Percentiles rank a stretch among this genome's conserved stretches.
Evolutionary conservation across 2,113 vertebrate species (phyloP).

Genomic region (Phrynocephalus versicolor): DNA sequence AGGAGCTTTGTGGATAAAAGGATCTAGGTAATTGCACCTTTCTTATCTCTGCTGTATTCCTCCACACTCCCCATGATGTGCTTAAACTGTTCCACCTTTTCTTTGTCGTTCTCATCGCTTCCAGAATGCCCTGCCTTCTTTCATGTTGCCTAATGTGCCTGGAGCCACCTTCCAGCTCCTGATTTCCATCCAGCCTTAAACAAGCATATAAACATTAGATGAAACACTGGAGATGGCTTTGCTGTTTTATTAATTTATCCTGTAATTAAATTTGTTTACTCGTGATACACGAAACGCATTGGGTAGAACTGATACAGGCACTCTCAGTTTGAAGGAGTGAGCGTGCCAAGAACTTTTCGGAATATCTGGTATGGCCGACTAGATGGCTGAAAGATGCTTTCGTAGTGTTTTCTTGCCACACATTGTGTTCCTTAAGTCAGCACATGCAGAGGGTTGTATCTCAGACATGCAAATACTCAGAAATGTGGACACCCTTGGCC

Average conservation of each 20-base stretch:
- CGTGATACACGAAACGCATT: conserved; percentile 20
- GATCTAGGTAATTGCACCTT: conserved; percentile 48
- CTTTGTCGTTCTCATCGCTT: conserved; percentile 21
- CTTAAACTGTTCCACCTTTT: conserved; percentile 41
- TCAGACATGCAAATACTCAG: background rate
- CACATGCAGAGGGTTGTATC: conserved; percentile 35
- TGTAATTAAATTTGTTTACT: conserved; percentile 47
- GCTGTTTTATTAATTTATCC: conserved; percentile 54
- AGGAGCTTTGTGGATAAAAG: conserved; percentile 55
- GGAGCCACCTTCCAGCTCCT: conserved; percentile 51
- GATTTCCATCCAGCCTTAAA: conserved; percentile 64
- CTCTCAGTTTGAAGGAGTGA: conserved; percentile 13
- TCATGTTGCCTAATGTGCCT: conserved; percentile 61
- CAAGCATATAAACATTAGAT: conserved; percentile 45
- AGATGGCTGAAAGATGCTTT: conserved; percentile 12
- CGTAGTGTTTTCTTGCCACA: background rate
- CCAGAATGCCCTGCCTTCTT: conserved; percentile 54
- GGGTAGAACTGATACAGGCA: conserved; percentile 6
- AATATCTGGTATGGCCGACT: conserved; percentile 6
- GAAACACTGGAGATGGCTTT: conserved; percentile 55
- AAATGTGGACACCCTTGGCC: background rate
- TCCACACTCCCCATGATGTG: conserved; percentile 55
- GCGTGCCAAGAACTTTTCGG: conserved; percentile 1
- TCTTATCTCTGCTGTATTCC: conserved; percentile 44
- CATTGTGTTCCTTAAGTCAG: background rate